Conservation (phyloP, 2,888 invertebrate genomes). For the Yponomeuta sedellus region DNA sequence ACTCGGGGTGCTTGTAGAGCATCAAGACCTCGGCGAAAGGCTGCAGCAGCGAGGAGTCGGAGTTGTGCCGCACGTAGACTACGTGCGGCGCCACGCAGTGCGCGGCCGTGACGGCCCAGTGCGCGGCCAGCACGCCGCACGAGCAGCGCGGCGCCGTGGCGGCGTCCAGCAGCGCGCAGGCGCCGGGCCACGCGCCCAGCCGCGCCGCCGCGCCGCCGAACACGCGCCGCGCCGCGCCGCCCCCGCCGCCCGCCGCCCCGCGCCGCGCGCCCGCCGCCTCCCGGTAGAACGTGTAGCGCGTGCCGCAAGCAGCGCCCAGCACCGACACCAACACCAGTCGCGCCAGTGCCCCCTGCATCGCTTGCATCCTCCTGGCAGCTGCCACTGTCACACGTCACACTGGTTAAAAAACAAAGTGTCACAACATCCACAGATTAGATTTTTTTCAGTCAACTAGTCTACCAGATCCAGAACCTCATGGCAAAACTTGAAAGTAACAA, state of each 20-base stretch:
- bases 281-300: slow-evolving; percentile 36
- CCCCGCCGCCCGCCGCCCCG: slow-evolving; percentile 17
- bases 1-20: slow-evolving; percentile 55
- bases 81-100: slow-evolving; percentile 50
- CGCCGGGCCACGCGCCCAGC: slow-evolving; percentile 35
- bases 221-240: slow-evolving; percentile 40
- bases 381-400: slow-evolving; percentile 18
- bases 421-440: not conserved
- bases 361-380: too few species aligned
- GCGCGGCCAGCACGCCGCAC: slow-evolving; percentile 41
- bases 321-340: slow-evolving; percentile 15
- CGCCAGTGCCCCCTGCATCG: slow-evolving; percentile 18
- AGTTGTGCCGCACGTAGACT: slow-evolving; percentile 46
- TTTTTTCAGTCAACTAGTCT: too few species aligned
- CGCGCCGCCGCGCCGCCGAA: slow-evolving; percentile 45
- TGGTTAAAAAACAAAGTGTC: not conserved
- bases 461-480: too few species aligned
- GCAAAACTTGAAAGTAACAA: too few species aligned
- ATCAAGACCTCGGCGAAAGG: slow-evolving; percentile 36
- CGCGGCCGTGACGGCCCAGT: slow-evolving; percentile 62
- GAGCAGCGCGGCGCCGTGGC: slow-evolving; percentile 50
- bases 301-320: slow-evolving; percentile 9
- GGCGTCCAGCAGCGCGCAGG: slow-evolving; percentile 46
- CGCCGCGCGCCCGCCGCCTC: slow-evolving; percentile 29
- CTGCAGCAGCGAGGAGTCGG: slow-evolving; percentile 25